Evolutionary conservation across 2,113 vertebrate species (phyloP).

Genomic region (Muntiacus muntjak): DNA sequence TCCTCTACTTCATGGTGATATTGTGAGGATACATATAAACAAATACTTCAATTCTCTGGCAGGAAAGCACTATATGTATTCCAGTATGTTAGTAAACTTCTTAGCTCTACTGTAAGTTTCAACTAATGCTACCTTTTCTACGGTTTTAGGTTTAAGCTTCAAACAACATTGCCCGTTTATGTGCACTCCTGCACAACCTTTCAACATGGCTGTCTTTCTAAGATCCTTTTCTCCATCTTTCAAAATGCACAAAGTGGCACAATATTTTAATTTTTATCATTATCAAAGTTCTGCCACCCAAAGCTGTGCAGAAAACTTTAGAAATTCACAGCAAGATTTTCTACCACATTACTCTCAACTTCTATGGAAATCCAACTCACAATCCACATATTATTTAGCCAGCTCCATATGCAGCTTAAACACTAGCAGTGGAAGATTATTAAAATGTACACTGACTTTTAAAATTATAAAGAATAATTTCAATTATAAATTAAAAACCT

Average conservation of each 20-base stretch:
- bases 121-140: slow-evolving; percentile 25
- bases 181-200: not conserved
- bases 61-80: not conserved
- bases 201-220: slow-evolving; percentile 16
- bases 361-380: slow-evolving; percentile 36
- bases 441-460: slow-evolving; percentile 3
- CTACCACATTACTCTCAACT: slow-evolving; percentile 17
- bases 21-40: not conserved
- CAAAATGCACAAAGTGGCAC: slow-evolving; percentile 31
- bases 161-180: not conserved
- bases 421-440: not conserved
- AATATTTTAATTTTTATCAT: slow-evolving; percentile 42
- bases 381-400: not conserved
- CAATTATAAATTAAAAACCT: slow-evolving; percentile 10
- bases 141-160: slow-evolving; percentile 32
- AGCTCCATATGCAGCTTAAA: not conserved
- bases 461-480: slow-evolving; percentile 35
- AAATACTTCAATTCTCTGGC: not conserved
- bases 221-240: not conserved
- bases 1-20: not conserved
- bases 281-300: not conserved
- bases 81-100: not conserved
- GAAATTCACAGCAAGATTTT: slow-evolving; percentile 37
- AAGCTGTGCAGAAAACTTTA: slow-evolving; percentile 18
- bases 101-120: not conserved